Percentiles rank a stretch among this genome's conserved stretches.
Conservation (phyloP, 2,797 vertebrate species). For the Phrynocephalus forsythii region DNA sequence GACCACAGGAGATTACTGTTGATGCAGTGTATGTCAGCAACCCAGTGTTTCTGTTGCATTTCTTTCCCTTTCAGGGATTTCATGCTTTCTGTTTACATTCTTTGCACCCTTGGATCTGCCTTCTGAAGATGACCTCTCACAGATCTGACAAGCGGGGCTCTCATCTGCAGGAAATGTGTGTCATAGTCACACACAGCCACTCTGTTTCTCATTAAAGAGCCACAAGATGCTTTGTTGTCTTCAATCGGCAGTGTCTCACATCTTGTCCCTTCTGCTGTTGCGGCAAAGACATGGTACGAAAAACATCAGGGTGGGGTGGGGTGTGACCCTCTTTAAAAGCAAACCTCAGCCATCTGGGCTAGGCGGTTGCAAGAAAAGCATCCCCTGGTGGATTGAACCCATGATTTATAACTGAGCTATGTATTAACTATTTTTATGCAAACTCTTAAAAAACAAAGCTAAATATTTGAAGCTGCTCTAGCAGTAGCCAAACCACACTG, state of each 20-base stretch:
- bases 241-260: background rate
- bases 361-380: background rate
- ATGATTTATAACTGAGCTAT: background rate
- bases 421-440: background rate
- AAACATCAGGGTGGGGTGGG: background rate
- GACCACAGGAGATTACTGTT: background rate
- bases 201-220: background rate
- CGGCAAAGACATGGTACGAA: background rate
- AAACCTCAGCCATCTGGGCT: background rate
- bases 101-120: background rate
- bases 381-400: background rate
- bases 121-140: background rate
- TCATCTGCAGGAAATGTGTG: background rate
- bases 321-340: background rate
- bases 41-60: background rate
- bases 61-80: background rate
- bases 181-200: background rate
- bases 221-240: background rate
- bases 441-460: background rate
- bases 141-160: background rate
- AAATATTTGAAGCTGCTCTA: slow-evolving; percentile 4
- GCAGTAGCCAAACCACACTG: background rate
- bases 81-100: background rate
- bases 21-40: background rate
- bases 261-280: background rate